Conservation (phyloP, 2,888 invertebrate genomes). For the Meiosimyza platycephala region DNA sequence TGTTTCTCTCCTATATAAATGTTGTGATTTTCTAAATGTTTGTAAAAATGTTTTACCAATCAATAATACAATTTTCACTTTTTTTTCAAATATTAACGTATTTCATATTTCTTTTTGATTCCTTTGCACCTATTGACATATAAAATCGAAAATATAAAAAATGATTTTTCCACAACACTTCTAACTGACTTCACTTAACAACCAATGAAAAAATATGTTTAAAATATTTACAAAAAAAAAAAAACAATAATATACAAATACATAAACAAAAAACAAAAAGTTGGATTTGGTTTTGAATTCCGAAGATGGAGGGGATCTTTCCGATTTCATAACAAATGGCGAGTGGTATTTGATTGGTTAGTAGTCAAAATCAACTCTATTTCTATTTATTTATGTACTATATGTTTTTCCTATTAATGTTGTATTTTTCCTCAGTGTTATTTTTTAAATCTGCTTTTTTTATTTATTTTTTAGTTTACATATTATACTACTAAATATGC, state of each 20-base stretch:
- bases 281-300: constrained; percentile 96
- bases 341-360: constrained; percentile 99
- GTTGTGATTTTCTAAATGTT: constrained; percentile 42
- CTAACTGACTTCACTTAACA: constrained; percentile 37
- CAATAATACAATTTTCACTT: constrained; percentile 30
- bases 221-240: constrained; percentile 25
- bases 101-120: constrained; percentile 42
- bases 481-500: no score
- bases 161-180: constrained; percentile 44
- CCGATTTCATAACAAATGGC: constrained; percentile 98
- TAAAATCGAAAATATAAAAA: constrained; percentile 43
- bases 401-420: constrained; percentile 31
- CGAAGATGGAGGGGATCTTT: constrained; percentile 92
- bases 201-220: constrained; percentile 14
- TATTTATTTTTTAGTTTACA: not conserved
- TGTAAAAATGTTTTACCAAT: constrained; percentile 54
- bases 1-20: constrained; percentile 38
- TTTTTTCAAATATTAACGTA: constrained; percentile 17
- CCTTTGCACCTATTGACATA: constrained; percentile 38
- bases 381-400: constrained; percentile 37
- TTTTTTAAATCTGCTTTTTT: not conserved
- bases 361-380: constrained; percentile 62
- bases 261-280: constrained; percentile 68
- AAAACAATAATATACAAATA: constrained; percentile 40
- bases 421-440: constrained; percentile 34